Conservation (phyloP, 2,113 vertebrate species). For the Thunnus maccoyii region DNA sequence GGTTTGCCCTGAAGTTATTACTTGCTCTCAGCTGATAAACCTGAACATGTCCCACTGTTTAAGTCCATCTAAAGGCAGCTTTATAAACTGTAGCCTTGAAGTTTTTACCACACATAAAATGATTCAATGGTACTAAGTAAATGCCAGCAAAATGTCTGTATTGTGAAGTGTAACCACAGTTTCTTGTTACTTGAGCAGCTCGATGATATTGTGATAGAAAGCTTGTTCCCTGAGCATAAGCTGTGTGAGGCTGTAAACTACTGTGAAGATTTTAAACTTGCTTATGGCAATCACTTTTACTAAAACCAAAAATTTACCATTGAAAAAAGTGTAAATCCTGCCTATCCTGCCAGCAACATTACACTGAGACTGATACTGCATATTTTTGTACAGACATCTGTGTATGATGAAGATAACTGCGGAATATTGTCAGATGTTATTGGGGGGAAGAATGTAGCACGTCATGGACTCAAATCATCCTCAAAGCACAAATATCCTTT, state of each 20-base stretch:
- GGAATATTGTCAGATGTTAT: constrained; percentile 63
- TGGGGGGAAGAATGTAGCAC: constrained; percentile 71
- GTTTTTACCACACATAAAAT: background rate
- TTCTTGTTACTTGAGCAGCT: constrained; percentile 72
- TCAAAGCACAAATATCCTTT: constrained; percentile 60
- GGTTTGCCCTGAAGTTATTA: background rate
- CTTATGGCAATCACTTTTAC: constrained; percentile 74
- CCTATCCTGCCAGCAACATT: constrained; percentile 64
- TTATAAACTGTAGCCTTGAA: background rate
- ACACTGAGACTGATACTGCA: constrained; percentile 58
- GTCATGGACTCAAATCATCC: constrained; percentile 52
- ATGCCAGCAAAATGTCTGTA: constrained; percentile 66
- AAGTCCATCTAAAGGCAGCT: background rate
- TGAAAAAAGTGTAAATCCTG: constrained; percentile 47
- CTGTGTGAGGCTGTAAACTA: constrained; percentile 53
- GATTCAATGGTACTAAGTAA: constrained; percentile 45
- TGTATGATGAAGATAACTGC: constrained; percentile 67
- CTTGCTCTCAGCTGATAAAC: background rate
- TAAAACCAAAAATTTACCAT: constrained; percentile 44
- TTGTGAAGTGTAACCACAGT: constrained; percentile 73
- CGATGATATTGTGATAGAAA: constrained; percentile 59
- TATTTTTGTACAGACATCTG: constrained; percentile 79
- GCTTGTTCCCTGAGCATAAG: constrained; percentile 54
- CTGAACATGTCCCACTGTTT: background rate
- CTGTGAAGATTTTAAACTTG: constrained; percentile 71